phyloP scores from a whole-genome alignment of 2,888 invertebrate species.

The Desoria tigrina region DNA sequence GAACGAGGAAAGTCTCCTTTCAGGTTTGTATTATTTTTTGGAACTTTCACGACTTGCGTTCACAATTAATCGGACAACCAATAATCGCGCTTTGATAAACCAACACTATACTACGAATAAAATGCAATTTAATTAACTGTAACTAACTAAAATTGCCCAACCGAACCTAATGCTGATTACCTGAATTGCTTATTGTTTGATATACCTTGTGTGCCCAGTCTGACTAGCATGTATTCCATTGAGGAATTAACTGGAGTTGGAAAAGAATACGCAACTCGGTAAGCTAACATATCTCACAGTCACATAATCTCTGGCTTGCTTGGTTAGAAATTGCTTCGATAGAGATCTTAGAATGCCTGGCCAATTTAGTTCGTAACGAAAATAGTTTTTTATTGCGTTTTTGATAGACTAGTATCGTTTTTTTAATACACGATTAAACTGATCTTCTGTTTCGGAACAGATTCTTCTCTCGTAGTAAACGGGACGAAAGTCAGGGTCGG shows the following conservation, averaged over 20 bases:
- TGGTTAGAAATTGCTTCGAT: too few species aligned
- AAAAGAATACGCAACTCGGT: constrained; percentile 52
- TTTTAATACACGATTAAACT: too few species aligned
- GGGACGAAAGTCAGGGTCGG: constrained; percentile 45
- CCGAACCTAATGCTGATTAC: constrained; percentile 4
- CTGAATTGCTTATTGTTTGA: constrained; percentile 4
- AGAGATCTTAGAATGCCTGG: not conserved
- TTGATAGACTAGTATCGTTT: too few species aligned
- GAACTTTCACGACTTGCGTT: not conserved
- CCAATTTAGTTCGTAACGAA: not conserved
- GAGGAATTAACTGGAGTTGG: constrained; percentile 53
- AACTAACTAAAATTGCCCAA: not conserved
- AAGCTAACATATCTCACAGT: constrained; percentile 26
- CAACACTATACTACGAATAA: not conserved
- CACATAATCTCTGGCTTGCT: too few species aligned
- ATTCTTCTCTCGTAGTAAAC: constrained; percentile 50
- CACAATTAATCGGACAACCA: not conserved
- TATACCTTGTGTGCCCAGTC: constrained; percentile 3
- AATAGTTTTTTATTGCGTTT: too few species aligned
- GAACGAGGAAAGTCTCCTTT: constrained; percentile 88
- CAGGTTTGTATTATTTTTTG: constrained; percentile 68
- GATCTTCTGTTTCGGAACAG: constrained; percentile 24
- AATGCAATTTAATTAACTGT: not conserved
- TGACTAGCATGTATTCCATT: constrained; percentile 53
- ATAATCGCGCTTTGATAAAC: not conserved